Conservation (phyloP, 2,797 vertebrate species). For the Macropus fuliginosus region DNA sequence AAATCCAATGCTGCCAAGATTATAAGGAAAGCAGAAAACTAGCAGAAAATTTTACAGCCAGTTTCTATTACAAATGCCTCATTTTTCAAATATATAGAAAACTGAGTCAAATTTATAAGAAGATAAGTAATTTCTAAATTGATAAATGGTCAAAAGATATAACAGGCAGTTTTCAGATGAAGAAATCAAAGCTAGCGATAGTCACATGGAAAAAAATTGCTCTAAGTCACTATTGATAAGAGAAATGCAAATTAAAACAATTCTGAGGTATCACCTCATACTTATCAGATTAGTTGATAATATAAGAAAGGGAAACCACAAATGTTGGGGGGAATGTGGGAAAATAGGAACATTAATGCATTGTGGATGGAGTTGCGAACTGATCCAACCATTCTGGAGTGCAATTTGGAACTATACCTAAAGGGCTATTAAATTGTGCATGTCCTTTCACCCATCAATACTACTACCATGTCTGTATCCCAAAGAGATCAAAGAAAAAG, state of each 20-base stretch:
- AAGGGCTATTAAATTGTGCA: neutral
- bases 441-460: neutral
- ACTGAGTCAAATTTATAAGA: no score
- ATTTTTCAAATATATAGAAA: no score
- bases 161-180: no score
- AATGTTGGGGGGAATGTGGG: no score
- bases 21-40: neutral
- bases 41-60: neutral
- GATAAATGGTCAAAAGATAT: no score
- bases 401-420: neutral
- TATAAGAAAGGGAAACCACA: neutral
- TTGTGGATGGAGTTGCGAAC: neutral
- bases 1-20: neutral
- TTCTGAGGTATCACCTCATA: neutral
- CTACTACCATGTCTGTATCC: neutral
- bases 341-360: neutral
- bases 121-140: no score
- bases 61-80: no score
- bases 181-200: no score
- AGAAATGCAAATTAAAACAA: neutral
- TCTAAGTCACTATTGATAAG: neutral
- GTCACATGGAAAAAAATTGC: no score
- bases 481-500: neutral
- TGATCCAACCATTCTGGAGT: neutral
- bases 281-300: neutral